Evolutionary conservation across 2,888 invertebrate species (phyloP).

Genomic region (Exephanes ischioxanthus): DNA sequence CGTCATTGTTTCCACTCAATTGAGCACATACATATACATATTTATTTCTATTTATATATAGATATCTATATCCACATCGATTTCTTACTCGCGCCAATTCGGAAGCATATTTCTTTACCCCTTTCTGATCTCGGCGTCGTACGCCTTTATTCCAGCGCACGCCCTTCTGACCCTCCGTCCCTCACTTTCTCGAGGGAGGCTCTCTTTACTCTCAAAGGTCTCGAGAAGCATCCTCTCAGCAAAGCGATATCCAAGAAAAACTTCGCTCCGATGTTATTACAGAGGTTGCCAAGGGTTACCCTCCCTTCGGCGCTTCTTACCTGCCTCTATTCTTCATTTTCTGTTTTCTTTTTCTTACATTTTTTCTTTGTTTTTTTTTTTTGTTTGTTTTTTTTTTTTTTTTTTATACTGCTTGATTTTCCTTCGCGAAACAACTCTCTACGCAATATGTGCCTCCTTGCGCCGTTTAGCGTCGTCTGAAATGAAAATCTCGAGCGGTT

Average conservation of each 20-base stretch:
- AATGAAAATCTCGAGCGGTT: constrained; percentile 63
- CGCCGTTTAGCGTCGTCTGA: constrained; percentile 56
- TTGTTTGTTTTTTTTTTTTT: constrained; percentile 3
- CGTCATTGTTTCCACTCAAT: constrained; percentile 72
- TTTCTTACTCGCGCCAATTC: background rate
- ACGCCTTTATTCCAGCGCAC: background rate
- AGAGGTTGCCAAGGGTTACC: constrained; percentile 5
- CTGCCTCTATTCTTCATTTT: background rate
- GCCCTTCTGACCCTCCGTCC: constrained; percentile 1
- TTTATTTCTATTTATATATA: constrained; percentile 2
- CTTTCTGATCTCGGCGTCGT: background rate
- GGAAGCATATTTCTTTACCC: background rate
- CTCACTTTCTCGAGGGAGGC: background rate
- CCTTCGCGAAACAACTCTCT: constrained; percentile 5
- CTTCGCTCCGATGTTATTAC: constrained; percentile 25
- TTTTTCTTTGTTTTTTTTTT: background rate
- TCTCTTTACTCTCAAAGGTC: constrained; percentile 4
- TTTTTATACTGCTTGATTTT: constrained; percentile 22
- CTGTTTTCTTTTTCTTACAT: background rate
- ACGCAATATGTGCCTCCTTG: constrained; percentile 23
- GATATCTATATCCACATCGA: background rate
- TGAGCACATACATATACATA: constrained; percentile 24
- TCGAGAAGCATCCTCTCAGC: background rate
- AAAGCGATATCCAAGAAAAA: constrained; percentile 25
- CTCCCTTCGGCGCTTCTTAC: background rate